These are phyloP conservation scores for Morus bassanus DNA, from an alignment of 2,797 vertebrate species.

Conservation along the genomic window DNA sequence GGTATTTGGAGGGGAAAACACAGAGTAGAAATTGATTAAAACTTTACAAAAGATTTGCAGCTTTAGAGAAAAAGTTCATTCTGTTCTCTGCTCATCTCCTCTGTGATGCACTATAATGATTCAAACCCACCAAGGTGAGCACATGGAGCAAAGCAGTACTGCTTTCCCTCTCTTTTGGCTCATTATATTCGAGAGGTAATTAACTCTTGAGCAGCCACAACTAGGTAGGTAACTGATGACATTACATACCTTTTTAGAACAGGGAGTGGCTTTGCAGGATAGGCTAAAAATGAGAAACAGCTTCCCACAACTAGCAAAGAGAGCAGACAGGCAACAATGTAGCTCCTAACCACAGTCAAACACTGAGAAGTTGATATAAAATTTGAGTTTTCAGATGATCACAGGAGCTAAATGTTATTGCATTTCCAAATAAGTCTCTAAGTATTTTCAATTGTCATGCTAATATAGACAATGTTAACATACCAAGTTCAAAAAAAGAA, in stretches of 20 bases:
- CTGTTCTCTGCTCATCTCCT: neutral
- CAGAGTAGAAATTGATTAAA: constrained; percentile 28
- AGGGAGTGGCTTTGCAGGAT: neutral
- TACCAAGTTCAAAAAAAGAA: neutral
- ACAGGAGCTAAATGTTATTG: neutral
- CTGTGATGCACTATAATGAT: neutral
- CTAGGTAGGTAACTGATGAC: neutral
- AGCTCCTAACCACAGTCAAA: neutral
- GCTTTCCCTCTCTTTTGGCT: neutral
- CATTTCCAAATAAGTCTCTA: neutral
- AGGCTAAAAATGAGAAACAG: neutral
- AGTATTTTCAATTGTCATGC: neutral
- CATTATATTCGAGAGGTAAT: neutral
- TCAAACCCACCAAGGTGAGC: neutral
- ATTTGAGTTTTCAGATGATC: neutral
- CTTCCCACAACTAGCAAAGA: neutral
- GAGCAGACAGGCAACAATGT: neutral
- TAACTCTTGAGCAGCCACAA: neutral
- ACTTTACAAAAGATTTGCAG: neutral
- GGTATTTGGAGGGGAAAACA: neutral
- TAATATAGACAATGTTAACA: rapidly evolving
- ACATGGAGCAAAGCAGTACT: neutral
- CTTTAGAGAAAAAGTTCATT: neutral
- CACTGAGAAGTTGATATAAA: neutral
- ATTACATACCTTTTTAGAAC: neutral